Evolutionary conservation across 2,888 invertebrate genomes (phyloP).

Genomic region (Scrobipalpa atriplicella): DNA sequence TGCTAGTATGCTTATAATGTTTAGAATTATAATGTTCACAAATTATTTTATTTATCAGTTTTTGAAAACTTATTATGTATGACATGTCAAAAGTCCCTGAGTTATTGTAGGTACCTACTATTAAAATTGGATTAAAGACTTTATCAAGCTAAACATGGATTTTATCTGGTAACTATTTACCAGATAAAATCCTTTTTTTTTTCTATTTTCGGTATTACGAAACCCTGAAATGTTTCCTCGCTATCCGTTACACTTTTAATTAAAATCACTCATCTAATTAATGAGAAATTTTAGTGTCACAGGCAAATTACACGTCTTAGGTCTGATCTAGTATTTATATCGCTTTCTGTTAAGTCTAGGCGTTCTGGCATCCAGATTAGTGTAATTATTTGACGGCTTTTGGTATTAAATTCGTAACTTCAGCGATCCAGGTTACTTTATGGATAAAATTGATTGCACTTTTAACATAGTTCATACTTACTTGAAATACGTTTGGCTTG

Average conservation of each 20-base stretch:
- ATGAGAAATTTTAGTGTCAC: slow-evolving; percentile 8
- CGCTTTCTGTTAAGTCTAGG: not conserved
- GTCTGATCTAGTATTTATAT: slow-evolving; percentile 20
- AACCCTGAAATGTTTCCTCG: slow-evolving; percentile 45
- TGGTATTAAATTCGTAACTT: not conserved
- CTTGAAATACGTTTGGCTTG: not conserved
- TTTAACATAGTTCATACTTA: slow-evolving; percentile 3
- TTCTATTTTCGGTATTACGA: slow-evolving; percentile 27
- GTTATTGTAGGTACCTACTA: no score
- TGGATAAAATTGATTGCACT: slow-evolving; percentile 8
- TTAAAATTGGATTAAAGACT: no score
- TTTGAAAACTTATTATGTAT: no score
- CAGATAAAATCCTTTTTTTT: not conserved
- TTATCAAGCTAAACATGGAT: not conserved
- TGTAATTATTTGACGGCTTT: not conserved
- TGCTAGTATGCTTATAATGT: no score
- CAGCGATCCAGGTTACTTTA: slow-evolving; percentile 9
- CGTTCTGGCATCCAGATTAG: not conserved
- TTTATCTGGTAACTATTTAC: not conserved
- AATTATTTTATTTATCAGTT: no score
- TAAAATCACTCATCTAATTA: slow-evolving; percentile 35
- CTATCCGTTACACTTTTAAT: slow-evolving; percentile 54
- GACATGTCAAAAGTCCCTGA: no score
- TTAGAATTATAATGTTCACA: no score
- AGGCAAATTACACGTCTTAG: slow-evolving; percentile 19